These are phyloP conservation scores for Sorex araneus DNA, from an alignment of 2,113 vertebrate species.

Conservation along the genomic window DNA sequence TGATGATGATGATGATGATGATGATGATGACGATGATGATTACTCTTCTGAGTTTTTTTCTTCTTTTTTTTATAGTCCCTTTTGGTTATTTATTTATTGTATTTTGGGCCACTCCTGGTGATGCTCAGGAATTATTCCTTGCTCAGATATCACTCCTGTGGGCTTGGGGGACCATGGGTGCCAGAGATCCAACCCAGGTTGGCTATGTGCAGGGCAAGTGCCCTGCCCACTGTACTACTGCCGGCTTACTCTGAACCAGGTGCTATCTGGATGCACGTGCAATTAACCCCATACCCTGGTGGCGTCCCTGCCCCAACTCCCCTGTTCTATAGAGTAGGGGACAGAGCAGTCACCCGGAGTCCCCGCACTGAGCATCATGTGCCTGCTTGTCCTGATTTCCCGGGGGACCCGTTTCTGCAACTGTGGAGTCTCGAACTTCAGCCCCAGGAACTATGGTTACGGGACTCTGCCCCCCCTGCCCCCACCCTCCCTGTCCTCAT, in stretches of 20 bases:
- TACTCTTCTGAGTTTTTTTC: too few species aligned
- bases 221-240: not conserved
- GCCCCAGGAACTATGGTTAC: not conserved
- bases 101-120: too few species aligned
- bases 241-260: conserved; percentile 11
- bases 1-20: too few species aligned
- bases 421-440: not conserved
- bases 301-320: not conserved
- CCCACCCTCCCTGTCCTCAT: not conserved
- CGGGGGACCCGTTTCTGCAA: not conserved
- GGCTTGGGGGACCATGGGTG: too few species aligned
- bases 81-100: too few species aligned
- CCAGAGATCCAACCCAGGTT: too few species aligned
- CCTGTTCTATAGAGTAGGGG: conserved; percentile 35
- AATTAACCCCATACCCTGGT: not conserved
- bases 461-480: not conserved
- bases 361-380: too few species aligned
- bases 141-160: too few species aligned
- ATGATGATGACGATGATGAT: too few species aligned
- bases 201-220: too few species aligned
- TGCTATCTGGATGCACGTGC: not conserved
- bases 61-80: too few species aligned
- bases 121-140: too few species aligned
- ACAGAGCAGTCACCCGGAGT: not conserved
- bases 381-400: not conserved